Conservation (phyloP, 2,888 invertebrate genomes). For the Euzetes globulus region DNA sequence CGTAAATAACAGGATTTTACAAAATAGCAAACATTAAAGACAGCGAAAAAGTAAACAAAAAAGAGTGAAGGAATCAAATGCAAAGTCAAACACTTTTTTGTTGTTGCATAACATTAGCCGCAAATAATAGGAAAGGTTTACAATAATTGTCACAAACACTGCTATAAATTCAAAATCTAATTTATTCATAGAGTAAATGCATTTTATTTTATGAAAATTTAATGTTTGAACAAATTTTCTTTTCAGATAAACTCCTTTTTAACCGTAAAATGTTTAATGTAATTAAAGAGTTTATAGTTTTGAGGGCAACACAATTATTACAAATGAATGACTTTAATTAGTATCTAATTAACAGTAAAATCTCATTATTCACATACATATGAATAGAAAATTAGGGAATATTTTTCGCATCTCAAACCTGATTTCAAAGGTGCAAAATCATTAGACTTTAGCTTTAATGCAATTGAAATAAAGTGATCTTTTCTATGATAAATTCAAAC, state of each 20-base stretch:
- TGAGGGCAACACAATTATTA: neutral
- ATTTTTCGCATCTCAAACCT: neutral
- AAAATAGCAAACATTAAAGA: too few relatives aligned
- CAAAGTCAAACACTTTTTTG: too few relatives aligned
- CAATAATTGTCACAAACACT: too few relatives aligned
- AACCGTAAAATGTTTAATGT: neutral
- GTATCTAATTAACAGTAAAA: neutral
- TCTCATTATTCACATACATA: neutral
- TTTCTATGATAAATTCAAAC: too few relatives aligned
- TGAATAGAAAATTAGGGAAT: neutral
- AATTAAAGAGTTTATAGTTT: neutral
- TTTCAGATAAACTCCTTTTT: neutral
- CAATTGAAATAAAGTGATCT: too few relatives aligned
- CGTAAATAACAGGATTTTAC: neutral
- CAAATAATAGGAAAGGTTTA: neutral
- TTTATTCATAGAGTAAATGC: too few relatives aligned
- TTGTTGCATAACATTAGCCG: neutral
- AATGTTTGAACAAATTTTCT: neutral
- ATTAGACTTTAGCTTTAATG: too few relatives aligned
- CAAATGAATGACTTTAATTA: slow-evolving; percentile 9
- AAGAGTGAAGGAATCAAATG: neutral
- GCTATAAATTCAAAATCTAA: too few relatives aligned
- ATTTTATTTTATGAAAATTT: too few relatives aligned
- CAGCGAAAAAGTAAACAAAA: neutral
- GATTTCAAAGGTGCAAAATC: too few relatives aligned